These are phyloP conservation scores for Oostethus manadensis DNA, from an alignment of 2,113 vertebrate species.

Conservation along the genomic window DNA sequence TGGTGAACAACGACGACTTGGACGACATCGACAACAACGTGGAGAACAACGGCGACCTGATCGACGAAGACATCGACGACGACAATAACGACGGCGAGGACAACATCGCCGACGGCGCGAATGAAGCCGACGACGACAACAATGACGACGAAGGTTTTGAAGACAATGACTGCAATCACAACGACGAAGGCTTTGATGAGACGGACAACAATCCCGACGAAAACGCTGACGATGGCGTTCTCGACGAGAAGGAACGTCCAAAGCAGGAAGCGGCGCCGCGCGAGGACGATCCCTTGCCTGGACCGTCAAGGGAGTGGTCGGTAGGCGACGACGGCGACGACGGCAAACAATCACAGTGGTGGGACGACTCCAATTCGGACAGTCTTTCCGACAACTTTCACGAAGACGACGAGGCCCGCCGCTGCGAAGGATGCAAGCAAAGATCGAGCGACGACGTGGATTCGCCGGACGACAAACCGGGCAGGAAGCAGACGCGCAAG, in stretches of 20 bases:
- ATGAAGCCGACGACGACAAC: neutral
- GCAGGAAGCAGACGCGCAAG: neutral
- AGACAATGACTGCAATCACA: neutral
- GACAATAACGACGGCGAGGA: neutral
- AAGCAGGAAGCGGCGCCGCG: neutral
- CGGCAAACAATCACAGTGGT: neutral
- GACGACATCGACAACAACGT: conserved; percentile 7
- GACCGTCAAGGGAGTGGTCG: neutral
- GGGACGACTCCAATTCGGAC: conserved; percentile 2
- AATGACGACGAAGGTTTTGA: neutral
- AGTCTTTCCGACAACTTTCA: neutral
- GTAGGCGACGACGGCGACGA: neutral
- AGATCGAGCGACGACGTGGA: neutral
- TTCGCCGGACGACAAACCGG: neutral
- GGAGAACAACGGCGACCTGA: neutral
- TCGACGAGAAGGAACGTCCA: too few species aligned
- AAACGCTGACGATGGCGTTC: neutral
- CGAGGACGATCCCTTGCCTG: neutral
- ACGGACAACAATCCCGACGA: neutral
- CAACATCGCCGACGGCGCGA: neutral
- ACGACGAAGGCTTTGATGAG: neutral
- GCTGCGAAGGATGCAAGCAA: too few species aligned
- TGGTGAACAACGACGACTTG: conserved; percentile 9
- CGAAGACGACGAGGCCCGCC: neutral
- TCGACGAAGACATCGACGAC: neutral